Percentiles rank a stretch among this genome's conserved stretches.
Conservation (phyloP, 1,140 invertebrate genomes). For the Dreissena rostriformis region DNA sequence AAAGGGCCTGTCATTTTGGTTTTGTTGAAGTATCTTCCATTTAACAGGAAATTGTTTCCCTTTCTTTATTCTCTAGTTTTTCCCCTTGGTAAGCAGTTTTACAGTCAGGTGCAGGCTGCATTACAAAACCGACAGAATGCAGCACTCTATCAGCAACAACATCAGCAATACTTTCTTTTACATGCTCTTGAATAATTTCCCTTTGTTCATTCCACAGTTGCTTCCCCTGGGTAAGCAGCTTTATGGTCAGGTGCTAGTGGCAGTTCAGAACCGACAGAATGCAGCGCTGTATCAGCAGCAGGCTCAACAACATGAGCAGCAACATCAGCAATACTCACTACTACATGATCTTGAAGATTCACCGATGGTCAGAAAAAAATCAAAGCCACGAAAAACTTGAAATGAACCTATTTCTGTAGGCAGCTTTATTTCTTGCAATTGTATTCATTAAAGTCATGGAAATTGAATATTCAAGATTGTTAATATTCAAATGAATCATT, state of each 20-base stretch:
- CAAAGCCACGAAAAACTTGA: conserved; percentile 51
- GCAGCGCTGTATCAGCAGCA: background rate
- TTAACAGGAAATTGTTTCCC: background rate
- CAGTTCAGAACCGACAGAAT: conserved; percentile 33
- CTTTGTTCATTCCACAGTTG: conserved; percentile 14
- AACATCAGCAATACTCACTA: conserved; percentile 19
- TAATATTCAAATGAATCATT: too few species aligned
- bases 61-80: background rate
- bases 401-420: too few species aligned
- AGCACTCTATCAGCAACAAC: background rate
- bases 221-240: conserved; percentile 23
- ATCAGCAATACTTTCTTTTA: background rate
- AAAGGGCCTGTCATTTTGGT: too few species aligned
- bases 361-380: conserved; percentile 17
- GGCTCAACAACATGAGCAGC: conserved; percentile 31
- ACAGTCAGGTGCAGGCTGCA: background rate
- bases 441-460: too few species aligned
- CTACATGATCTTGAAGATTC: conserved; percentile 49
- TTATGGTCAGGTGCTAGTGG: background rate
- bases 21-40: too few species aligned
- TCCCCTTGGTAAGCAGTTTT: background rate
- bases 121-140: background rate
- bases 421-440: too few species aligned
- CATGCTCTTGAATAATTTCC: background rate
- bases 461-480: too few species aligned